A percentile compares a stretch with the other conserved stretches of the same genome.
phyloP scores from a whole-genome alignment of 2,888 invertebrate species.

The Orgyia antiqua region DNA sequence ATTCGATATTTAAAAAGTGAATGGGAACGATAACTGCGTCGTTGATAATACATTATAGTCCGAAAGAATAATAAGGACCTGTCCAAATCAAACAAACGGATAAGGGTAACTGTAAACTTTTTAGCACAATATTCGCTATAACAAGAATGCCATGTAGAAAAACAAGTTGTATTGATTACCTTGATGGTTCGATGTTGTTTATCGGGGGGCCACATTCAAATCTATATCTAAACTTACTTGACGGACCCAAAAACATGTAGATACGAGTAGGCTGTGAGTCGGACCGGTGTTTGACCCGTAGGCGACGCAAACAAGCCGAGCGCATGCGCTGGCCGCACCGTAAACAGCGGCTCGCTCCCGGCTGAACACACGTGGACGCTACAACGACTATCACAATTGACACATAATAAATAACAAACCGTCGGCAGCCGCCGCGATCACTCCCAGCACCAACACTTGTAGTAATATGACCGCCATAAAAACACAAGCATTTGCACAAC shows the following conservation, averaged over 20 bases:
- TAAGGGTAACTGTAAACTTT: constrained; percentile 22
- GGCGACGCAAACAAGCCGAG: constrained; percentile 60
- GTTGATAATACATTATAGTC: constrained; percentile 8
- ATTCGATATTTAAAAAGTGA: constrained; percentile 15
- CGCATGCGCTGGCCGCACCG: constrained; percentile 68
- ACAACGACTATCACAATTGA: constrained; percentile 35
- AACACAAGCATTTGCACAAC: constrained; percentile 83
- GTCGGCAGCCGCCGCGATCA: constrained; percentile 69
- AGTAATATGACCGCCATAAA: constrained; percentile 89
- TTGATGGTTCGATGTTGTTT: constrained; percentile 22
- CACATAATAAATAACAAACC: constrained; percentile 51
- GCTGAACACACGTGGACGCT: constrained; percentile 55
- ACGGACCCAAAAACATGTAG: constrained; percentile 44
- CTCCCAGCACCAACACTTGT: constrained; percentile 80
- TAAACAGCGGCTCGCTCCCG: constrained; percentile 59
- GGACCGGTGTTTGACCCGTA: constrained; percentile 70
- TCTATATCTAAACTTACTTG: constrained; percentile 61
- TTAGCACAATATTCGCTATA: constrained; percentile 16
- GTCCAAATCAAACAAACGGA: constrained; percentile 11
- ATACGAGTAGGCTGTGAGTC: constrained; percentile 60
- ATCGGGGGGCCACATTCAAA: constrained; percentile 37
- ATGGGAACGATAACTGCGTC: constrained; percentile 13
- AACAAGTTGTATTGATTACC: constrained; percentile 27
- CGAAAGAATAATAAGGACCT: constrained; percentile 13
- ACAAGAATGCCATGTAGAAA: constrained; percentile 17